Evolutionary conservation across 2,888 invertebrate species (phyloP).

Genomic region (Steinernema hermaphroditum): DNA sequence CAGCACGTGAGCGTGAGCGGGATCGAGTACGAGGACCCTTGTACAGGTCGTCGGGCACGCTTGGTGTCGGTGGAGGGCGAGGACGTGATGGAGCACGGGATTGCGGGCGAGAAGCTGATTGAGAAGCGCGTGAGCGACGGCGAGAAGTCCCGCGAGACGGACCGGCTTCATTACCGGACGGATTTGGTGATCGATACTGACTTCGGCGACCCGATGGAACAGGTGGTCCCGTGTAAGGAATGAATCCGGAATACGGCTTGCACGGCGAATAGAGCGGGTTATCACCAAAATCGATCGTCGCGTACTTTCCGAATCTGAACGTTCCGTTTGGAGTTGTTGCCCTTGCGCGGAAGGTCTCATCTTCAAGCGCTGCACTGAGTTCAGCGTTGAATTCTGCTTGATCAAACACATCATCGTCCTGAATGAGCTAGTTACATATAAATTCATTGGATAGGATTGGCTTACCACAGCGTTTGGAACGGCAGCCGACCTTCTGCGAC

Average conservation of each 20-base stretch:
- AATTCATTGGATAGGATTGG: too few species aligned
- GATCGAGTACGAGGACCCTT: neutral
- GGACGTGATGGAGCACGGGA: neutral
- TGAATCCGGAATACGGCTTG: too few species aligned
- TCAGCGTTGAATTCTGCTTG: too few species aligned
- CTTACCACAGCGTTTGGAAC: too few species aligned
- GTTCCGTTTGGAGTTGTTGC: neutral
- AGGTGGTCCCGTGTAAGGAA: too few species aligned
- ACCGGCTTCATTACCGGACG: neutral
- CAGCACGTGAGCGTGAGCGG: neutral
- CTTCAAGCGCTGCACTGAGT: too few species aligned
- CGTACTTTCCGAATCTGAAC: neutral
- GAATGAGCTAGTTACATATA: too few species aligned
- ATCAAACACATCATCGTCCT: too few species aligned
- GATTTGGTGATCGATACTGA: neutral
- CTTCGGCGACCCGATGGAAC: too few species aligned
- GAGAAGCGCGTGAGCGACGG: neutral
- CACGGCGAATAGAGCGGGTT: neutral
- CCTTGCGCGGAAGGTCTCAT: too few species aligned
- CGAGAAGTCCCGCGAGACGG: neutral
- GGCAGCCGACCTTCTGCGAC: neutral
- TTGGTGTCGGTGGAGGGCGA: too few species aligned
- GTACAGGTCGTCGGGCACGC: neutral
- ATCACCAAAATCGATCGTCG: neutral
- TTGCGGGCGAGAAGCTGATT: neutral